Conservation (phyloP, 2,113 vertebrate genomes). For the Sigmodon hispidus region DNA sequence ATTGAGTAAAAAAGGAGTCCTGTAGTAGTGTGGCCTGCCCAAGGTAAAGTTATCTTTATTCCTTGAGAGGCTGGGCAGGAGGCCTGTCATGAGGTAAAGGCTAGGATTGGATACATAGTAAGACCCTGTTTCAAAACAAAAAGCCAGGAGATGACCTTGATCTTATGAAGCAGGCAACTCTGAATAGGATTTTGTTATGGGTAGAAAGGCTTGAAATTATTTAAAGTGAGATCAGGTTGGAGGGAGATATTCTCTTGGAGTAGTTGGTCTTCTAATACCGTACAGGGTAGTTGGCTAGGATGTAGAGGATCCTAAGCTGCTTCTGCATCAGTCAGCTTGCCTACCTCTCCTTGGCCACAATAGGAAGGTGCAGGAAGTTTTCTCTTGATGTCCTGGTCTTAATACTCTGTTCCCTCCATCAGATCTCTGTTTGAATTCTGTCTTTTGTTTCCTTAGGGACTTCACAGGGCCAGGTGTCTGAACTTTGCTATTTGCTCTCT, state of each 20-base stretch:
- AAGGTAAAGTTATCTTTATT: background rate
- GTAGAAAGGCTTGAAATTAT: background rate
- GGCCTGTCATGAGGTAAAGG: background rate
- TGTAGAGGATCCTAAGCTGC: background rate
- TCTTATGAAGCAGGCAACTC: background rate
- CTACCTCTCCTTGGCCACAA: background rate
- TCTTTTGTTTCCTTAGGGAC: background rate
- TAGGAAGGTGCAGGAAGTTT: background rate
- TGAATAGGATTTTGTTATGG: background rate
- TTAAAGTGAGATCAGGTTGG: background rate
- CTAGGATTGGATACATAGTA: background rate
- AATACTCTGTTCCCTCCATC: background rate
- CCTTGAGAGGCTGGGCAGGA: background rate
- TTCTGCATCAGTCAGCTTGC: too few species aligned
- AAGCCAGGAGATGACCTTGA: background rate
- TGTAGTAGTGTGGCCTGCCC: background rate
- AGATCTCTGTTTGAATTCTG: background rate
- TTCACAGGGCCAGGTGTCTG: background rate
- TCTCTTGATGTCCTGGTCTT: too few species aligned
- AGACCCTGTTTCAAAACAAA: background rate
- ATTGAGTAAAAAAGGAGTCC: background rate
- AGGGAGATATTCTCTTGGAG: background rate
- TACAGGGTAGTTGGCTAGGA: background rate
- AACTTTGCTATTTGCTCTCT: background rate
- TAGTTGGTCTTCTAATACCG: background rate